phyloP scores from a whole-genome alignment of 2,113 vertebrate genomes.

The Blennius ocellaris region DNA sequence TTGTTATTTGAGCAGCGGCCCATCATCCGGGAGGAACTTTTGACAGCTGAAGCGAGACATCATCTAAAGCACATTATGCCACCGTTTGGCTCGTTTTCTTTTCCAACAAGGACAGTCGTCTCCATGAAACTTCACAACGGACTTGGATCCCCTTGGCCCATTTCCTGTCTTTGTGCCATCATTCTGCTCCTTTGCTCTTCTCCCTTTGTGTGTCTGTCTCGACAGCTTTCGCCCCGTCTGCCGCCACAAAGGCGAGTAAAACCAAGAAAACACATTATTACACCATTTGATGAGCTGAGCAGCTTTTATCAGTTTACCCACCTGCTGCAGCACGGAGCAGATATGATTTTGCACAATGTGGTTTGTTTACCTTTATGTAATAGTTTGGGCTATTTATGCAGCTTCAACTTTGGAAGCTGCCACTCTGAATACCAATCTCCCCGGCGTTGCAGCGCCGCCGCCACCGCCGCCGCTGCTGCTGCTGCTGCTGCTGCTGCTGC shows the following conservation, averaged over 20 bases:
- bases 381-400: slow-evolving; percentile 57
- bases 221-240: slow-evolving; percentile 12
- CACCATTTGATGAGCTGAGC: slow-evolving; percentile 40
- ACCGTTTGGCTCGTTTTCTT: slow-evolving; percentile 23
- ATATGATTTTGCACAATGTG: slow-evolving; percentile 39
- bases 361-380: slow-evolving; percentile 66
- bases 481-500: no score
- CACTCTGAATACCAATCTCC: slow-evolving; percentile 63
- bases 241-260: slow-evolving; percentile 15
- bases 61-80: slow-evolving; percentile 1
- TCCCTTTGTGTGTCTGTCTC: slow-evolving; percentile 25
- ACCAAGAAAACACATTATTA: slow-evolving; percentile 4
- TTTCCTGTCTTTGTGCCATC: slow-evolving; percentile 28
- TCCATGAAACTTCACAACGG: slow-evolving; percentile 21
- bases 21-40: background rate
- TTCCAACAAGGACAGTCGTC: slow-evolving; percentile 6
- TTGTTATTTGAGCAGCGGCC: slow-evolving; percentile 40
- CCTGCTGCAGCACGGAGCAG: slow-evolving; percentile 47
- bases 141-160: slow-evolving; percentile 23
- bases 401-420: slow-evolving; percentile 51
- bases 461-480: slow-evolving; percentile 14
- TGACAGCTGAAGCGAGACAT: slow-evolving; percentile 6
- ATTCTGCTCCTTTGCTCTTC: slow-evolving; percentile 8
- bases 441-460: slow-evolving; percentile 33
- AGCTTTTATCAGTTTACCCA: slow-evolving; percentile 31